Conservation (phyloP, 2,888 invertebrate species). For the Nephrotoma appendiculata region DNA sequence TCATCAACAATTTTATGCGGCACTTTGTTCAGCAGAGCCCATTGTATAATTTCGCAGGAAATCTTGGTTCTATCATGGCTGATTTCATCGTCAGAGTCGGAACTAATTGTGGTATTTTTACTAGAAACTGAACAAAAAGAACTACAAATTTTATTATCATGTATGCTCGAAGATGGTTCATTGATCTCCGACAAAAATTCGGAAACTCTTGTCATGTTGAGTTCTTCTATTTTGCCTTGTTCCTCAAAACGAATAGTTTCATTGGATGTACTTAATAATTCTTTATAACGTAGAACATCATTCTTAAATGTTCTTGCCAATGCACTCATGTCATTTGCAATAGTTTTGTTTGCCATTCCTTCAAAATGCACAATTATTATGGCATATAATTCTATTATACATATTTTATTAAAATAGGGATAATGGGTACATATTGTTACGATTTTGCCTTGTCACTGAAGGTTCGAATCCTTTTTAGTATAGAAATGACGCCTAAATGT, state of each 20-base stretch:
- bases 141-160: not conserved
- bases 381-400: no score
- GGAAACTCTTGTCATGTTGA: not conserved
- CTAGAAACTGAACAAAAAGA: not conserved
- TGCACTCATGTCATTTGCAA: no score
- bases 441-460: no score
- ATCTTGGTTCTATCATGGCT: not conserved
- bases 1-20: not conserved
- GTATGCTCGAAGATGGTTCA: not conserved
- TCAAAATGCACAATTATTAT: no score
- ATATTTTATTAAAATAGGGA: no score
- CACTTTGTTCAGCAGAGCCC: not conserved
- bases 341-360: no score
- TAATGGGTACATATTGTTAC: no score
- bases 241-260: not conserved
- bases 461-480: no score
- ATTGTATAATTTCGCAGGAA: not conserved
- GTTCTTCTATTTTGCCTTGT: not conserved
- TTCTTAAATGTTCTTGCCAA: not conserved
- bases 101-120: not conserved
- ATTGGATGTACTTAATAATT: not conserved
- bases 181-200: not conserved
- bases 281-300: not conserved
- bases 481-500: no score
- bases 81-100: not conserved